A percentile compares a stretch with the other conserved stretches of the same genome.
These are phyloP conservation scores for Pachycephus smyrnensis DNA, from an alignment of 2,888 invertebrate species.

Conservation along the genomic window DNA sequence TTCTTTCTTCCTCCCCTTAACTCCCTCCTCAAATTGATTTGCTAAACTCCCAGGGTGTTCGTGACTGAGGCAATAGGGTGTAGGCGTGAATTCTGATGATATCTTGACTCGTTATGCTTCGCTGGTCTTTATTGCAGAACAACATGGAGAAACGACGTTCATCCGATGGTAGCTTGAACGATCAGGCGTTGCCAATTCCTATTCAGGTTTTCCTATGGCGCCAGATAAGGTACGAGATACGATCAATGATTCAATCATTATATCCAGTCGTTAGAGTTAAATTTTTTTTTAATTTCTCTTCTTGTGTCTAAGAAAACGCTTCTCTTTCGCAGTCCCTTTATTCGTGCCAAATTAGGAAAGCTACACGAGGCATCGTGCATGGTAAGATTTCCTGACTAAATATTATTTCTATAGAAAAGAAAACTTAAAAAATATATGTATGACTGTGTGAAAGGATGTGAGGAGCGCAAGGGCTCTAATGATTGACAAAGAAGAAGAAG, in stretches of 20 bases:
- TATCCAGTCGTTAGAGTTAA: constrained; percentile 8
- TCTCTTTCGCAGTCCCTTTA: constrained; percentile 84
- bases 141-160: constrained; percentile 58
- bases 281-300: constrained; percentile 9
- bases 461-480: constrained; percentile 25
- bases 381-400: constrained; percentile 74
- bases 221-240: constrained; percentile 79
- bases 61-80: not conserved
- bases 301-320: not conserved
- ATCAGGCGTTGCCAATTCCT: constrained; percentile 90
- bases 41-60: not conserved
- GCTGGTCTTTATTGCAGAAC: not conserved
- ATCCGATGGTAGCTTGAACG: constrained; percentile 75
- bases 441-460: not conserved
- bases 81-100: not conserved
- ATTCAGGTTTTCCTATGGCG: constrained; percentile 98
- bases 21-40: not conserved
- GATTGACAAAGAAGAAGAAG: not conserved
- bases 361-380: constrained; percentile 97
- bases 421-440: not conserved
- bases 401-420: constrained; percentile 10
- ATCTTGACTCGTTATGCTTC: not conserved
- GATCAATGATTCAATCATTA: not conserved
- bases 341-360: constrained; percentile 94
- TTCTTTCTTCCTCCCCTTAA: not conserved